These are phyloP conservation scores for Dioctria linearis DNA, from an alignment of 2,888 invertebrate species.

Conservation along the genomic window DNA sequence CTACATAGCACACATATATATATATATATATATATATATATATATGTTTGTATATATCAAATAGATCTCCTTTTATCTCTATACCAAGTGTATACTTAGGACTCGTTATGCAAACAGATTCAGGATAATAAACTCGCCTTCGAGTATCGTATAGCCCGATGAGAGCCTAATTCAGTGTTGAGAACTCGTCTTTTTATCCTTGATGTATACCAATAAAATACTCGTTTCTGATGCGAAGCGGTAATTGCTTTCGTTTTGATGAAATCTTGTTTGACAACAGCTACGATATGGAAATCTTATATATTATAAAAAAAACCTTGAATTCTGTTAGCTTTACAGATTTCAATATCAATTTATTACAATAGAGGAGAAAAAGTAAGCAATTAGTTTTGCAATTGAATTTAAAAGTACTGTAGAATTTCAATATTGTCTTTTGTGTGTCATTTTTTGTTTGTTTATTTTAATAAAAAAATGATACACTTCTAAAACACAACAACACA, in stretches of 20 bases:
- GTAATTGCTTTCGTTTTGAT: neutral
- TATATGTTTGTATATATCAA: neutral
- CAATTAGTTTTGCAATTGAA: no score
- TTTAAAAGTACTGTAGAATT: no score
- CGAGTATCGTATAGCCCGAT: neutral
- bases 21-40: neutral
- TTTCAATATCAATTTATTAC: neutral
- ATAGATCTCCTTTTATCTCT: neutral
- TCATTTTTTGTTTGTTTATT: no score
- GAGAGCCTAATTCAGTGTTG: conserved; percentile 20
- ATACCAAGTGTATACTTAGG: conserved; percentile 33
- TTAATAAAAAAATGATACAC: no score
- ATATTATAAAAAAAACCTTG: neutral
- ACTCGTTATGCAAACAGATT: conserved; percentile 44
- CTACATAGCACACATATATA: neutral
- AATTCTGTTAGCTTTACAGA: neutral
- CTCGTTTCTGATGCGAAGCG: conserved; percentile 4
- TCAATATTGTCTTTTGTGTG: no score
- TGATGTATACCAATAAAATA: conserved; percentile 25
- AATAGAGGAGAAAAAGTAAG: neutral
- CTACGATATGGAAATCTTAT: neutral
- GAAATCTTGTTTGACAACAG: neutral
- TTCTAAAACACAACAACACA: no score
- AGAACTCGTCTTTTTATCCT: conserved; percentile 27
- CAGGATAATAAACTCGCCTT: conserved; percentile 42